phyloP scores from a whole-genome alignment of 2,888 invertebrate genomes.

The Acanthoscelides obtectus region DNA sequence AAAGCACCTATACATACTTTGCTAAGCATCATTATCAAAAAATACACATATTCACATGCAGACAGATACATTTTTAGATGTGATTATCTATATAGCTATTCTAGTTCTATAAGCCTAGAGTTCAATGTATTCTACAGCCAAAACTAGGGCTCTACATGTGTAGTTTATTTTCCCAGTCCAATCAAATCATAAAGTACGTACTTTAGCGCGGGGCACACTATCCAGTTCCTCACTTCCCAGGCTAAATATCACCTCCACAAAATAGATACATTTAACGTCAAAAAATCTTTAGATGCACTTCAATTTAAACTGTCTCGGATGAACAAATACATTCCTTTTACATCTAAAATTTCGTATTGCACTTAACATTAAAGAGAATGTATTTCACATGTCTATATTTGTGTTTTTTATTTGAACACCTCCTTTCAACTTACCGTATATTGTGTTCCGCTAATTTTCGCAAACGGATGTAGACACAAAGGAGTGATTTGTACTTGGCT shows the following conservation, averaged over 20 bases:
- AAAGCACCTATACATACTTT: background rate
- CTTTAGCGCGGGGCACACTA: slow-evolving; percentile 23
- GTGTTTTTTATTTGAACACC: slow-evolving; percentile 32
- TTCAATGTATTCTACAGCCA: slow-evolving; percentile 14
- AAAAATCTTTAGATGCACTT: slow-evolving; percentile 37
- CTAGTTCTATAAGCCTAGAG: slow-evolving; percentile 7
- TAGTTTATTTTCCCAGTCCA: slow-evolving; percentile 15
- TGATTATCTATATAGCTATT: slow-evolving; percentile 2
- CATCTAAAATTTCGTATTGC: slow-evolving; percentile 25
- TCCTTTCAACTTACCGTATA: slow-evolving; percentile 37
- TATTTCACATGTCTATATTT: slow-evolving; percentile 28
- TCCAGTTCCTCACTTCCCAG: slow-evolving; percentile 22
- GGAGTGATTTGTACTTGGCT: slow-evolving; percentile 28
- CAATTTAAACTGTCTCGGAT: slow-evolving; percentile 48
- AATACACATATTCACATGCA: background rate
- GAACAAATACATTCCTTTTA: slow-evolving; percentile 28
- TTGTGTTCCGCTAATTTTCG: slow-evolving; percentile 29
- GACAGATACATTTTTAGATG: background rate
- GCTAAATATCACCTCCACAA: slow-evolving; percentile 21
- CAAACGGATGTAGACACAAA: slow-evolving; percentile 34
- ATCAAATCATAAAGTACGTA: slow-evolving; percentile 27
- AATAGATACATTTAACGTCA: slow-evolving; percentile 26
- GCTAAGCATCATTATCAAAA: background rate
- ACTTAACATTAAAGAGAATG: slow-evolving; percentile 18
- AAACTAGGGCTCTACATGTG: slow-evolving; percentile 16